Percentiles rank a stretch among this genome's conserved stretches.
These are phyloP conservation scores for Eurystomus gularis DNA, from an alignment of 2,113 vertebrate species.

Conservation along the genomic window DNA sequence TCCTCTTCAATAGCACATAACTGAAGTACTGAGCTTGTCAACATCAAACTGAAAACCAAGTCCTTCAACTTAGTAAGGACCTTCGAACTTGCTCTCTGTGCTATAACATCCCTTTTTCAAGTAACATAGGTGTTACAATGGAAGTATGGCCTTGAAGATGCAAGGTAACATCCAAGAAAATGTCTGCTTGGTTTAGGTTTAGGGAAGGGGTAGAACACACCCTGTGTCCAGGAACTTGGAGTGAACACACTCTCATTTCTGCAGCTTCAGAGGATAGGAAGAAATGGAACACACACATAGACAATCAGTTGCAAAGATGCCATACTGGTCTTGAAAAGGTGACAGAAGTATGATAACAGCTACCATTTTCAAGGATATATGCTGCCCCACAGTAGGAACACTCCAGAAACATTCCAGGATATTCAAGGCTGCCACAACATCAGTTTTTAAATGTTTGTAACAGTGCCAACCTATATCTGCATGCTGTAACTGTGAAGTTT, in stretches of 20 bases:
- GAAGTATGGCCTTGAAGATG: not conserved
- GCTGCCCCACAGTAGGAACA: not conserved
- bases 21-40: not conserved
- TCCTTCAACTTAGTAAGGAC: not conserved
- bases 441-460: not conserved
- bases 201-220: not conserved
- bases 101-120: not conserved
- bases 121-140: not conserved
- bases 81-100: not conserved
- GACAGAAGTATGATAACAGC: not conserved
- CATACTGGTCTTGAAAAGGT: not conserved
- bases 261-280: not conserved
- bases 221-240: not conserved
- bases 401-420: no score
- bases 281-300: not conserved
- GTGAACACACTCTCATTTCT: not conserved
- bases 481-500: not conserved
- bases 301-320: not conserved
- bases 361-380: not conserved
- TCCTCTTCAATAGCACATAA: not conserved
- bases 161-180: not conserved
- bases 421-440: not conserved
- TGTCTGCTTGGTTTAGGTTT: not conserved
- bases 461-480: not conserved
- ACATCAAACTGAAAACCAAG: not conserved